Evolutionary conservation across 2,113 vertebrate species (phyloP).

Genomic region (Eubucco bourcierii): DNA sequence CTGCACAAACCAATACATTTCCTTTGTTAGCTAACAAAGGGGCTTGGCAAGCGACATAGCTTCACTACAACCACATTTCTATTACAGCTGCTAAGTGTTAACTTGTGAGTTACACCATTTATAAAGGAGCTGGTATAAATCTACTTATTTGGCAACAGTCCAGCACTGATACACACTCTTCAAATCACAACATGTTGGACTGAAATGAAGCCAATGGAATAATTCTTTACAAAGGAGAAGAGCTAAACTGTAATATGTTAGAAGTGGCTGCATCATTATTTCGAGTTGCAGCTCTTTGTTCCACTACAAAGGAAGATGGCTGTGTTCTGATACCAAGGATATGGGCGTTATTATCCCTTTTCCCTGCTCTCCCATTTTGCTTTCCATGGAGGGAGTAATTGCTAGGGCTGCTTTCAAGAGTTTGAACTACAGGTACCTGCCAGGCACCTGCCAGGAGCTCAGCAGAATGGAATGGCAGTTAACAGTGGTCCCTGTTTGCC

Average conservation of each 20-base stretch:
- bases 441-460: not conserved
- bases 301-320: not conserved
- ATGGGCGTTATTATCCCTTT: not conserved
- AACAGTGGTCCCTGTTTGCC: not conserved
- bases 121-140: conserved; percentile 15
- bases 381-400: conserved; percentile 12
- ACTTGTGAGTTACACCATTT: conserved; percentile 34
- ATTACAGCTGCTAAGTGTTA: not conserved
- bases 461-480: not conserved
- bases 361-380: not conserved
- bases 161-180: conserved; percentile 28
- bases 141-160: conserved; percentile 15
- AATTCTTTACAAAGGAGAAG: conserved; percentile 10
- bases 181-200: conserved; percentile 37
- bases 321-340: not conserved
- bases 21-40: conserved; percentile 32
- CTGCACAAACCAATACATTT: not conserved
- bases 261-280: not conserved
- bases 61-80: not conserved
- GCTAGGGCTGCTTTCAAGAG: conserved; percentile 9
- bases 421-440: not conserved
- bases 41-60: conserved; percentile 8
- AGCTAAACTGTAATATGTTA: not conserved
- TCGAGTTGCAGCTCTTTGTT: conserved; percentile 8
- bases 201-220: conserved; percentile 36